These are phyloP conservation scores for Motacilla tschutschensis DNA, from an alignment of 2,113 vertebrate genomes.

Conservation along the genomic window DNA sequence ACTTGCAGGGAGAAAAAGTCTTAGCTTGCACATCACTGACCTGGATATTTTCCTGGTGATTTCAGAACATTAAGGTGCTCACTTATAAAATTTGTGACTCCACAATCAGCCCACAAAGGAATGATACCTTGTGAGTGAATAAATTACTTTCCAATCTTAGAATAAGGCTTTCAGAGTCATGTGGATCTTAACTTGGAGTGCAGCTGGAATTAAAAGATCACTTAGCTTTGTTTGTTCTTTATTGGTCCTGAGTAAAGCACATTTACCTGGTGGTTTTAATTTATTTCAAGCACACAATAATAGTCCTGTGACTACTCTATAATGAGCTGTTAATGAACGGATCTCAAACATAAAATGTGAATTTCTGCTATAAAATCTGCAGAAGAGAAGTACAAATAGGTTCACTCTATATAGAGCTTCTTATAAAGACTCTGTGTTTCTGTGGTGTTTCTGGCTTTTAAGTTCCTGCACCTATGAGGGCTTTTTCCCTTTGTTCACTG, in stretches of 20 bases:
- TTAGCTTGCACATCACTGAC: conserved; percentile 33
- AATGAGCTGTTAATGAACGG: conserved; percentile 7
- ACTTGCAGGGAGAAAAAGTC: neutral
- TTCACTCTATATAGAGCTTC: neutral
- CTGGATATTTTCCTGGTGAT: conserved; percentile 30
- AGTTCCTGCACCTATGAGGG: neutral
- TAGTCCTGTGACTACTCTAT: neutral
- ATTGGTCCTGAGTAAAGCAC: neutral
- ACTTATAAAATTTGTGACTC: conserved; percentile 4
- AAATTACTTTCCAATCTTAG: conserved; percentile 42
- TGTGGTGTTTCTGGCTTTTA: neutral
- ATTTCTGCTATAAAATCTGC: neutral
- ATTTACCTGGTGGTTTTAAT: conserved; percentile 12
- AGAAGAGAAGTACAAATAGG: neutral
- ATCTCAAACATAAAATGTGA: neutral
- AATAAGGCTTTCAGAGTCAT: conserved; percentile 51
- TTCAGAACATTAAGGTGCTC: conserved; percentile 15
- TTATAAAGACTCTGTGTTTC: neutral
- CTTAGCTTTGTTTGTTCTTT: neutral
- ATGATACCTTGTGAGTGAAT: conserved; percentile 12
- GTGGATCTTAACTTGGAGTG: neutral
- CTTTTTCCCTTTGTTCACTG: neutral
- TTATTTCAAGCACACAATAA: neutral
- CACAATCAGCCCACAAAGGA: neutral
- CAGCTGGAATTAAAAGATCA: neutral